Percentiles rank a stretch among this genome's conserved stretches.
phyloP scores from a whole-genome alignment of 2,797 vertebrate genomes.

The Ispidina picta region DNA sequence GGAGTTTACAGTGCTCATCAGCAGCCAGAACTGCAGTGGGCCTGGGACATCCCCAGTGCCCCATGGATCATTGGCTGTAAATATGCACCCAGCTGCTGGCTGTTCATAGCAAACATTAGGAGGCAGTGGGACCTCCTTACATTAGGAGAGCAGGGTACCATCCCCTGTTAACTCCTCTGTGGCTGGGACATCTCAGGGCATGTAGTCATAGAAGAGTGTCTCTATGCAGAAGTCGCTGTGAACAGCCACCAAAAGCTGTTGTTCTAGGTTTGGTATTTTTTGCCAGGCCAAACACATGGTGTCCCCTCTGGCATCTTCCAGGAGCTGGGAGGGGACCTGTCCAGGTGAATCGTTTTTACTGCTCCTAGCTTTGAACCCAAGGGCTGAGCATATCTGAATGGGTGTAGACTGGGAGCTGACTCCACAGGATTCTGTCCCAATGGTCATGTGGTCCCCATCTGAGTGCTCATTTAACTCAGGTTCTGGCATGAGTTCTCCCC shows the following conservation, averaged over 20 bases:
- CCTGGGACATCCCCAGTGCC: background rate
- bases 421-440: background rate
- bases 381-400: background rate
- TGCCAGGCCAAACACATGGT: background rate
- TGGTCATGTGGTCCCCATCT: rapidly evolving
- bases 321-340: background rate
- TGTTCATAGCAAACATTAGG: background rate
- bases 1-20: background rate
- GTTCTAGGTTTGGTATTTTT: background rate
- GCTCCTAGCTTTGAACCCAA: background rate
- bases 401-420: background rate
- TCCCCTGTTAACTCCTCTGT: background rate
- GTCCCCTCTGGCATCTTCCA: background rate
- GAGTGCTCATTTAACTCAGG: background rate
- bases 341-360: background rate
- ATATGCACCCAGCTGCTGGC: background rate
- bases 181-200: background rate
- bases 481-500: background rate
- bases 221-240: background rate
- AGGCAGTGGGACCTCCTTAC: background rate
- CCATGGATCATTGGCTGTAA: rapidly evolving
- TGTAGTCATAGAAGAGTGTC: background rate
- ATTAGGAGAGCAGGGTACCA: background rate
- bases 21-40: background rate
- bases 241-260: background rate